Percentiles rank a stretch among this genome's conserved stretches.
Conservation (phyloP, 92 coral and sea anemone species). For the Desmophyllum pertusum region DNA sequence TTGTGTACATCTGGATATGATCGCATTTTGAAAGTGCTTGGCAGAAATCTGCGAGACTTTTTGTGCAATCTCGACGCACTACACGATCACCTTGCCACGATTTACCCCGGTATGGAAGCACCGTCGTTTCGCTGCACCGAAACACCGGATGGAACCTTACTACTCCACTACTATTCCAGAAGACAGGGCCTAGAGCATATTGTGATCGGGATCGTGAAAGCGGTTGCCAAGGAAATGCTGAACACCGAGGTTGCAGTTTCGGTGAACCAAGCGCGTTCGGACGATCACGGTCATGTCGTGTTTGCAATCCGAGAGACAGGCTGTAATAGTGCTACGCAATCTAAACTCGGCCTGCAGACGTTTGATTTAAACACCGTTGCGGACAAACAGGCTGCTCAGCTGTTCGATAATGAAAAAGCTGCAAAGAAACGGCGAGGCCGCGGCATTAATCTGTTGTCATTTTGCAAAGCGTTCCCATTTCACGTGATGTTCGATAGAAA, state of each 20-base stretch:
- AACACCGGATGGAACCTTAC: constrained; percentile 82
- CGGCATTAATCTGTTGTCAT: constrained; percentile 79
- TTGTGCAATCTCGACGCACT: constrained; percentile 97
- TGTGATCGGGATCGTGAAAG: constrained; percentile 97
- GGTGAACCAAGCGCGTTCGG: constrained; percentile 69
- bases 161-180: constrained; percentile 88
- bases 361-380: constrained; percentile 42
- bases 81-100: constrained; percentile 95
- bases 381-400: background rate
- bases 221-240: constrained; percentile 87
- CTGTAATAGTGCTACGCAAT: constrained; percentile 62
- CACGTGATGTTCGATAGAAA: constrained; percentile 94
- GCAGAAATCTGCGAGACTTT: constrained; percentile 95
- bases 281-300: constrained; percentile 75
- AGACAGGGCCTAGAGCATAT: constrained; percentile 89
- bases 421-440: constrained; percentile 26
- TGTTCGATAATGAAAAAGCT: background rate
- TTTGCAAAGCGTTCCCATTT: constrained; percentile 97
- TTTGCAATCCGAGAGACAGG: constrained; percentile 85
- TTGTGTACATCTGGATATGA: constrained; percentile 97
- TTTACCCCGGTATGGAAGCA: constrained; percentile 99
- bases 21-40: constrained; percentile 92
- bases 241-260: constrained; percentile 75
- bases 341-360: constrained; percentile 91
- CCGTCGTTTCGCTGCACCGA: constrained; percentile 98